phyloP scores from a whole-genome alignment of 1,140 invertebrate genomes.

The Apis cerana region DNA sequence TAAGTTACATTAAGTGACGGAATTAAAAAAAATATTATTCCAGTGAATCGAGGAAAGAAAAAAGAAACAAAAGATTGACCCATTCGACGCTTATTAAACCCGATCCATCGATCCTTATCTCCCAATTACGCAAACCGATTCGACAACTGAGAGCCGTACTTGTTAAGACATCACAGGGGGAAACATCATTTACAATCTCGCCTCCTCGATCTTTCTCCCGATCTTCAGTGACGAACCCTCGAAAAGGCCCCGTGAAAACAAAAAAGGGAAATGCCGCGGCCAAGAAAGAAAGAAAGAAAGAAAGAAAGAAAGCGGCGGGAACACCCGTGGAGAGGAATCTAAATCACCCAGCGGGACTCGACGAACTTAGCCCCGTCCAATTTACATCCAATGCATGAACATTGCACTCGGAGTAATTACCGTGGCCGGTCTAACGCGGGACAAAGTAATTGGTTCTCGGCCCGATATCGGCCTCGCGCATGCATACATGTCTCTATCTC shows the following conservation, averaged over 20 bases:
- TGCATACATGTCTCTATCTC: not conserved
- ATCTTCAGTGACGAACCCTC: slow-evolving; percentile 3
- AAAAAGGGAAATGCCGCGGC: too few species aligned
- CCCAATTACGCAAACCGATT: not conserved
- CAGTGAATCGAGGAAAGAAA: too few species aligned
- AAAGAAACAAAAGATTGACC: too few species aligned
- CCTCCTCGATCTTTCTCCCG: not conserved
- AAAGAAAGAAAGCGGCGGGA: not conserved
- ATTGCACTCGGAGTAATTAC: slow-evolving; percentile 47
- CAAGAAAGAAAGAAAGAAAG: too few species aligned
- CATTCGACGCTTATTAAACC: not conserved
- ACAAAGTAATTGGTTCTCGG: slow-evolving; percentile 41
- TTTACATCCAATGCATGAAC: slow-evolving; percentile 50
- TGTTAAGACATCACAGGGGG: slow-evolving; percentile 11
- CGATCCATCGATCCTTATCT: not conserved
- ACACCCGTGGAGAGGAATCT: slow-evolving; percentile 21
- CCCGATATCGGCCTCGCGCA: slow-evolving; percentile 4
- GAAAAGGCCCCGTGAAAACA: not conserved
- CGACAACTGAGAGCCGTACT: not conserved
- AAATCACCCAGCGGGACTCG: slow-evolving; percentile 29
- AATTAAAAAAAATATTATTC: too few species aligned
- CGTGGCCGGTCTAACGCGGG: slow-evolving; percentile 36
- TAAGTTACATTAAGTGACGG: too few species aligned
- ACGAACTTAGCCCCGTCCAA: slow-evolving; percentile 33
- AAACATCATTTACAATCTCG: not conserved